Evolutionary conservation across 2,888 invertebrate species (phyloP).

Genomic region (Keiferia lycopersicella): DNA sequence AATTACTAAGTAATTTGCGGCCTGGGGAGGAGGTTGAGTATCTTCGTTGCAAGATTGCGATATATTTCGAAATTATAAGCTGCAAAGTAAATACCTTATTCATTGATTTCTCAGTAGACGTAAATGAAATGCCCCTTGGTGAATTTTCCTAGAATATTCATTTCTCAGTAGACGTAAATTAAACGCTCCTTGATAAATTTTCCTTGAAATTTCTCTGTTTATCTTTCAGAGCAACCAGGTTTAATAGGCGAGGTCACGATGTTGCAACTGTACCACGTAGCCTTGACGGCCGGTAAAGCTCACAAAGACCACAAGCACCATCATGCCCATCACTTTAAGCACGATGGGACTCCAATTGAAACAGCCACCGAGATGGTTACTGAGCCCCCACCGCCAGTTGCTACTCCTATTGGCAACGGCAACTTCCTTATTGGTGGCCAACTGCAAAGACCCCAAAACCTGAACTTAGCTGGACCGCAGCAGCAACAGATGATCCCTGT

Average conservation of each 20-base stretch:
- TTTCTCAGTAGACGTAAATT: neutral
- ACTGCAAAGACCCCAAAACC: constrained; percentile 79
- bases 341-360: constrained; percentile 84
- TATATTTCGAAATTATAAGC: too few relatives aligned
- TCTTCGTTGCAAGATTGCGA: too few relatives aligned
- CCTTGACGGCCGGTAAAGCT: constrained; percentile 91
- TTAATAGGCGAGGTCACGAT: constrained; percentile 89
- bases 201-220: neutral
- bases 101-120: neutral
- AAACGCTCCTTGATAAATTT: neutral
- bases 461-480: constrained; percentile 74
- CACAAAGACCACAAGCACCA: constrained; percentile 94
- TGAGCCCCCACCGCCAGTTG: constrained; percentile 72
- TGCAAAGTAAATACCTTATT: too few relatives aligned
- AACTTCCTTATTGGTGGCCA: constrained; percentile 84
- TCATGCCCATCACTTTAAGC: constrained; percentile 90
- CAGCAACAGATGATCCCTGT: constrained; percentile 70
- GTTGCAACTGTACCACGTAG: constrained; percentile 90
- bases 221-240: constrained; percentile 81
- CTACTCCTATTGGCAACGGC: constrained; percentile 73
- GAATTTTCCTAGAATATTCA: too few relatives aligned
- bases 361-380: constrained; percentile 82
- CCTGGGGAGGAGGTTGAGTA: too few relatives aligned
- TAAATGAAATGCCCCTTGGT: neutral
- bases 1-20: too few relatives aligned